Percentiles rank a stretch among this genome's conserved stretches.
Evolutionary conservation across 2,113 vertebrate species (phyloP).

Genomic region (Xenus cinereus): DNA sequence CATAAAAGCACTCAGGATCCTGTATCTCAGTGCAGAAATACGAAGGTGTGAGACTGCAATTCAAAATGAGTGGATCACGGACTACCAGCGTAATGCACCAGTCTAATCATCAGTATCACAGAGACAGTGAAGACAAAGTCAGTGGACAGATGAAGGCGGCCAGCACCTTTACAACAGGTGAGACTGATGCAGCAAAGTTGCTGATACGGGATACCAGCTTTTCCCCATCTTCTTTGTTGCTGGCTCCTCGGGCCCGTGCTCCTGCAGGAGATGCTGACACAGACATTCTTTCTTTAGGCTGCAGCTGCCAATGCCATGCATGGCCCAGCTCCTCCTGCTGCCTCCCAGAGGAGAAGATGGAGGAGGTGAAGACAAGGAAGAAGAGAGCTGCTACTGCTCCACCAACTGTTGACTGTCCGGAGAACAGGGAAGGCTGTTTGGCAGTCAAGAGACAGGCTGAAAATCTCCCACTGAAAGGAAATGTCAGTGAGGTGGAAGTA

Average conservation of each 20-base stretch:
- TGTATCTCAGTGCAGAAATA: background rate
- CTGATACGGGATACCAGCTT: background rate
- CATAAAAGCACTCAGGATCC: background rate
- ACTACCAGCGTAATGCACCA: background rate
- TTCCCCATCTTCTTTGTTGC: background rate
- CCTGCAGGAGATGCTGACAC: too few species aligned
- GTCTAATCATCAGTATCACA: too few species aligned
- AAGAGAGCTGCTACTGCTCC: background rate
- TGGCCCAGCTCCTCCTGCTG: background rate
- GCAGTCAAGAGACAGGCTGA: background rate
- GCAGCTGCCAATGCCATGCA: background rate
- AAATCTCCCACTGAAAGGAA: background rate
- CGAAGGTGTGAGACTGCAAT: background rate
- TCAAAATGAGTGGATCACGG: background rate
- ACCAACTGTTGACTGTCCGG: fast-evolving
- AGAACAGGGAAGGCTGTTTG: background rate
- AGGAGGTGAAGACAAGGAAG: background rate
- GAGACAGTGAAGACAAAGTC: background rate
- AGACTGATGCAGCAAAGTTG: background rate
- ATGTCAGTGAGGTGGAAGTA: background rate
- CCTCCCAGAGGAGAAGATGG: background rate
- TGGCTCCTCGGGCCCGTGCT: background rate
- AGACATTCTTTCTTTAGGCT: background rate
- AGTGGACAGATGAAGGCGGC: background rate
- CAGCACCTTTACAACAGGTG: background rate